Conservation (phyloP, 2,113 vertebrate species). For the Polyodon spathula region DNA sequence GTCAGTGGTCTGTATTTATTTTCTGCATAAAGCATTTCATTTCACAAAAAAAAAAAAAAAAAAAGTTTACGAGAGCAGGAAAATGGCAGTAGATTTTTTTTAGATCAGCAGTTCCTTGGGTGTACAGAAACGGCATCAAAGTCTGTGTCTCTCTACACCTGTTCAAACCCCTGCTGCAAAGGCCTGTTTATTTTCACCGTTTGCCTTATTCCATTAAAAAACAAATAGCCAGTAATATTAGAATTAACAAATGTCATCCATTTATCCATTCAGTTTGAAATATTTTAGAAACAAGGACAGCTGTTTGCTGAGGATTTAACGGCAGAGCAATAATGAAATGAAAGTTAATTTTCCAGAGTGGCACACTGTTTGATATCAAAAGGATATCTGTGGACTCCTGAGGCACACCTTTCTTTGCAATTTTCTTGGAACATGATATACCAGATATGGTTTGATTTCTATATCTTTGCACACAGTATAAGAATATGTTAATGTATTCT, state of each 20-base stretch:
- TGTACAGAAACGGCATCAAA: constrained; percentile 18
- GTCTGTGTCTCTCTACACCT: constrained; percentile 25
- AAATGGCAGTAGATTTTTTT: constrained; percentile 25
- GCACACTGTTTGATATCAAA: too few species aligned
- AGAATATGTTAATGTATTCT: too few species aligned
- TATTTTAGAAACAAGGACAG: not conserved
- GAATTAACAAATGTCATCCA: constrained; percentile 17
- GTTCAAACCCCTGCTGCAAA: constrained; percentile 36
- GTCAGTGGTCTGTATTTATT: constrained; percentile 24
- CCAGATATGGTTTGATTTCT: too few species aligned
- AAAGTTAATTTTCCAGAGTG: not conserved
- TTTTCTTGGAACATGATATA: too few species aligned
- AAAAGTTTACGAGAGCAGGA: constrained; percentile 20
- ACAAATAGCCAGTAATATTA: constrained; percentile 18
- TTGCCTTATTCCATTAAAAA: constrained; percentile 30
- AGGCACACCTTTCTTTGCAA: too few species aligned
- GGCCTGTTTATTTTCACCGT: constrained; percentile 30
- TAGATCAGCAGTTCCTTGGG: constrained; percentile 19
- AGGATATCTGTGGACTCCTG: too few species aligned
- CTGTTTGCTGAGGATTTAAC: not conserved
- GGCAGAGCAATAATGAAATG: not conserved
- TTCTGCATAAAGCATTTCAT: constrained; percentile 15
- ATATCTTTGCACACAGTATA: too few species aligned
- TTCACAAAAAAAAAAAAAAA: constrained; percentile 6
- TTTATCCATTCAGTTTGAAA: constrained; percentile 17